Percentiles rank a stretch among this genome's conserved stretches.
These are phyloP conservation scores for Ecliptopera silaceata DNA, from an alignment of 2,888 invertebrate species.

Conservation along the genomic window DNA sequence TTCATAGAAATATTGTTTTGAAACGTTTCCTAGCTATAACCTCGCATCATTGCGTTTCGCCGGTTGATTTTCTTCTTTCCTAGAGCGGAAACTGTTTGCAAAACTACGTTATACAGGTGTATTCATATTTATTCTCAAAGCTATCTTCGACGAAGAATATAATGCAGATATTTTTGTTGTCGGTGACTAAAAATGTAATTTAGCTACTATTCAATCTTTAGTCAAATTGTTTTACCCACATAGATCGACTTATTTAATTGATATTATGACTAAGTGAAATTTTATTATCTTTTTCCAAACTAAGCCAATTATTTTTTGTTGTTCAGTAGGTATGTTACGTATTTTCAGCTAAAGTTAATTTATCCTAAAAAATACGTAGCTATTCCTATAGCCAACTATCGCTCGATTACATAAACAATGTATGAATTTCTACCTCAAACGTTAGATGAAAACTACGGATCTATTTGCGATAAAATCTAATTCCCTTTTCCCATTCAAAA, in stretches of 20 bases:
- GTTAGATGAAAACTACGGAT: slow-evolving; percentile 11
- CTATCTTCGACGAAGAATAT: not conserved
- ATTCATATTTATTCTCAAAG: not conserved
- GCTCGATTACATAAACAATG: not conserved
- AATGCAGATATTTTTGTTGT: not conserved
- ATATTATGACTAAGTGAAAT: too few species aligned
- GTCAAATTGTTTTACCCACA: too few species aligned
- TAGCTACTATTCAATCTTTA: too few species aligned
- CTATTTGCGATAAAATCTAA: slow-evolving; percentile 27
- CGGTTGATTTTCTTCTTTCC: not conserved
- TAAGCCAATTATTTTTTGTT: too few species aligned
- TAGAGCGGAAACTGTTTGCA: not conserved
- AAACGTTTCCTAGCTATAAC: not conserved
- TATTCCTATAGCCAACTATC: too few species aligned
- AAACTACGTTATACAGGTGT: not conserved
- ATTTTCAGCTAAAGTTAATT: too few species aligned
- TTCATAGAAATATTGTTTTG: not conserved
- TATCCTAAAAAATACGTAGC: too few species aligned
- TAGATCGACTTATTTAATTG: too few species aligned
- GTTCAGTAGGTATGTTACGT: too few species aligned
- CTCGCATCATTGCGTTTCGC: not conserved
- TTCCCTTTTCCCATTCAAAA: slow-evolving; percentile 58
- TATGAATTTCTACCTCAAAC: slow-evolving; percentile 1
- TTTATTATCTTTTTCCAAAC: too few species aligned
- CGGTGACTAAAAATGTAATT: too few species aligned